Evolutionary conservation across 2,797 vertebrate genomes (phyloP), one percentile per base, ranked within the genome.

Genomic region (Mionectes olivaceus): DNA sequence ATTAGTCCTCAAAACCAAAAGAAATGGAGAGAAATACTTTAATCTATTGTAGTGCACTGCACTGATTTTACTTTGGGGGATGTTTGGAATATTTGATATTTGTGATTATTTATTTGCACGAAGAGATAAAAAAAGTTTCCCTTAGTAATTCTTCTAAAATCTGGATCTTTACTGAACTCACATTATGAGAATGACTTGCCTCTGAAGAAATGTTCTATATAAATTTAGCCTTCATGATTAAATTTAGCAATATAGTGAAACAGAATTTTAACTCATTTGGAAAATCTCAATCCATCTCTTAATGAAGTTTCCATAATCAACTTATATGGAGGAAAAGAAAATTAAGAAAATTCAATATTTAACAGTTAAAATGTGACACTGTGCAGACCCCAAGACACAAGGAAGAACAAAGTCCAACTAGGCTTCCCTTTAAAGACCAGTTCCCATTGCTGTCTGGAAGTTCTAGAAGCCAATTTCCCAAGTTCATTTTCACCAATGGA

Each of bases 251-350:
- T 57, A 33, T 69, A 93, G 65, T 75, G 71, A 83, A 81, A 69
- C 53, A 92, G 68, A 89, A 84, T 89, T 93, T 87, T 90, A 95
- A 87, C 71, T 94, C 21, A 33, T 53, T 92, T 95, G 87, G 83
- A 85, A 94, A 90, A 79, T 80, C 89, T 89, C 87, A 69, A 39
- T 93, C 68, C 68, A 83, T 87, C 76, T 81, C 53, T 75, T 92
- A 96, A 92, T 93, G 84, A 93, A 87, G 46, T 85, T 95, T 85
- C 64, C 28, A 9, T 92, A 93, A 95, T 87, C 81, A 91, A 53
- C 10, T 95, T 90, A 59, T 10, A n/a, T 47, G 46, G 25, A 37
- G 53, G 19, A 8, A 8, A 39, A 24, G 30, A 55, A 70, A 89
- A 90, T 84, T 37, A 75, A 50, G 64, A 65, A 87, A 95, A 94